Base-by-base conservation (phyloP, 2,113 vertebrate genomes). In the Lates calcarifer region DNA sequence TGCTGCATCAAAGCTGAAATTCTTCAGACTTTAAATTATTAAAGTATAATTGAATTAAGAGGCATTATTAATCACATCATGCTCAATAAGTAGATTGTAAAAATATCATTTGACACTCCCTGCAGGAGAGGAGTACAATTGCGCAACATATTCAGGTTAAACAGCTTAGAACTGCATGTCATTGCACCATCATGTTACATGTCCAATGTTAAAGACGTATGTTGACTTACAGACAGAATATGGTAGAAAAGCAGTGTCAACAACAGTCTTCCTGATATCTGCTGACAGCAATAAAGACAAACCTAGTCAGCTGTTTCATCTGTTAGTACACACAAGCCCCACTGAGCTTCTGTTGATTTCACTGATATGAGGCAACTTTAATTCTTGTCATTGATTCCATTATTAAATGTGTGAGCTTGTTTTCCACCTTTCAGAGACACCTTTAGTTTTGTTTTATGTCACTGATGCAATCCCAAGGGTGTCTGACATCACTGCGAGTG, bases 121-220 rank as follows among this genome's bases (percentile, higher is more conserved):
- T 60, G 17, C 5, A 56, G 31, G 15, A 73, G 55, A 58, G 24
- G 3, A 33, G 53, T 5, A 17, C 14, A 55, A 31, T 81, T 91
- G 75, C 5, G 24, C 55, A 81, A 89, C 77, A 47, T 9, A 56
- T 84, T 84, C 83, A 72, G 75, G 74, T 87, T 82, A 43, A 82
- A 74, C 87, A 45, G 31, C 73, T 66, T 45, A 3, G 60, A 2
- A 4, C 1, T 53, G 51, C 31, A 41, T 60, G 47, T 55, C 24
- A 31, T 47, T 56, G 53, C 62, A 43, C 33, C 49, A 41, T 61
- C 47, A n/a, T 35, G 8, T 71, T 51, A 11, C 51, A 22, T 57
- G 39, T 55, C 28, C 17, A 43, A 24, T 39, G 17, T 37, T 41
- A 3, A 5, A 72, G 31, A 4, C 56, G 6, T 15, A 10, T 45